Evolutionary conservation across 2,113 vertebrate genomes (phyloP), one percentile per base, ranked within the genome.

Genomic region (Burhinus oedicnemus): DNA sequence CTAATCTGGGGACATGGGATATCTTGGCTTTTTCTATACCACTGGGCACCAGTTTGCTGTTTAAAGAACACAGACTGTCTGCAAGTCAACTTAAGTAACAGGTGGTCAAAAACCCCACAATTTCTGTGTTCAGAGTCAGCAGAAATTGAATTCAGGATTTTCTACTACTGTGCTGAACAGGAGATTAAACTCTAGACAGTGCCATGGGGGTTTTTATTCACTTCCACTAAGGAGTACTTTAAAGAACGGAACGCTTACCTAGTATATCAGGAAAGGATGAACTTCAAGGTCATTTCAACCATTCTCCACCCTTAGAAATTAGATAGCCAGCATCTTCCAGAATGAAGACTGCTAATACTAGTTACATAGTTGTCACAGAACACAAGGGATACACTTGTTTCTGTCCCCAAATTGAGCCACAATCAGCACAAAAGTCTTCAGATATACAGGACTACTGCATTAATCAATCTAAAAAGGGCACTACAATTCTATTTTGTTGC

Each of bases 1-100:
- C 52, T 30, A 2, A 7, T 7, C 9, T 11, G 29, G 7, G 7
- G 0, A 16, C 8, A 7, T 17, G 7, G 17, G 26, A 55, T 60
- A 44, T 6, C 42, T 52, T n/a, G 26, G 5, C 9, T 71, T 68
- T 57, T 55, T 44, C 32, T 70, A 9, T 23, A 49, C 34, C 49
- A 34, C 29, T 60, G 25, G 17, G 13, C 32, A 90, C 38, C 3
- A 49, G 29, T n/a, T 90, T 44, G 10, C 34, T 51, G 16, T 49
- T 36, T 15, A 62, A 11, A 77, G 8, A 89, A 51, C 22, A 51
- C 49, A 51, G 25, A 57, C 20, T 20, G 4, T 15, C 40, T 66
- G 55, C 30, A 51, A 25, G 34, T 32, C 55, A 55, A 9, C 7
- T 69, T 29, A 4, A 1, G 9, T 58, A 68, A 20, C 0, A 51